These are phyloP conservation scores for Sylvietta virens DNA, from an alignment of 2,113 vertebrate species.

Conservation along the genomic window DNA sequence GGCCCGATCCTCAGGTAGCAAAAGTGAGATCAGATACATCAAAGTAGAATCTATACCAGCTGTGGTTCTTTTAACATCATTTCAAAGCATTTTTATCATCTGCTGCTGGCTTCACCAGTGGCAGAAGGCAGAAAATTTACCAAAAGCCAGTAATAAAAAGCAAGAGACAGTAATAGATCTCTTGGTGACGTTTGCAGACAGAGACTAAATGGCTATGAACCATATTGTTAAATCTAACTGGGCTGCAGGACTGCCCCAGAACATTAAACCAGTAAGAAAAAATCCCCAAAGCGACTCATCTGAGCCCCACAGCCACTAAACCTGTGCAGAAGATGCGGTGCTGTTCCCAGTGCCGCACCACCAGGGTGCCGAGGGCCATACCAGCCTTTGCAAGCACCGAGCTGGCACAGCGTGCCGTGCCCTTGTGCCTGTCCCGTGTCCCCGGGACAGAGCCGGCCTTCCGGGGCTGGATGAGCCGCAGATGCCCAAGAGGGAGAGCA, in stretches of 20 bases:
- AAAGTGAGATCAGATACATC: not conserved
- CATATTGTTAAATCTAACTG: not conserved
- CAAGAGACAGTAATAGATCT: not conserved
- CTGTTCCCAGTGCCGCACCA: not conserved
- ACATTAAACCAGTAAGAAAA: not conserved
- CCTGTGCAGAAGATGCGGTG: not conserved
- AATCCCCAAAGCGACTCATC: not conserved
- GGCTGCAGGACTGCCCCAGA: not conserved
- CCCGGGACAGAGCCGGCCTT: not conserved
- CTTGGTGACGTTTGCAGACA: not conserved
- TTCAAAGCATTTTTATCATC: not conserved
- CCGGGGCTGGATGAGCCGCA: not conserved
- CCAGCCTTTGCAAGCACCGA: not conserved
- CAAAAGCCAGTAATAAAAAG: not conserved
- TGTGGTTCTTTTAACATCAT: not conserved
- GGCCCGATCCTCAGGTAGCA: not conserved
- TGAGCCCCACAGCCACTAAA: not conserved
- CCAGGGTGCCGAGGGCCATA: accelerated
- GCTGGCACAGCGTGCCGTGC: accelerated
- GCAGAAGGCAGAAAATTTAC: not conserved
- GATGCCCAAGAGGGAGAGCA: not conserved
- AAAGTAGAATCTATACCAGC: not conserved
- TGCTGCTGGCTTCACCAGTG: not conserved
- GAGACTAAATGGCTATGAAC: not conserved
- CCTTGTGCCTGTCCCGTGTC: not conserved